These are phyloP conservation scores for Branchipolynoe longqiensis DNA, from an alignment of 2,888 invertebrate genomes.

Conservation along the genomic window DNA sequence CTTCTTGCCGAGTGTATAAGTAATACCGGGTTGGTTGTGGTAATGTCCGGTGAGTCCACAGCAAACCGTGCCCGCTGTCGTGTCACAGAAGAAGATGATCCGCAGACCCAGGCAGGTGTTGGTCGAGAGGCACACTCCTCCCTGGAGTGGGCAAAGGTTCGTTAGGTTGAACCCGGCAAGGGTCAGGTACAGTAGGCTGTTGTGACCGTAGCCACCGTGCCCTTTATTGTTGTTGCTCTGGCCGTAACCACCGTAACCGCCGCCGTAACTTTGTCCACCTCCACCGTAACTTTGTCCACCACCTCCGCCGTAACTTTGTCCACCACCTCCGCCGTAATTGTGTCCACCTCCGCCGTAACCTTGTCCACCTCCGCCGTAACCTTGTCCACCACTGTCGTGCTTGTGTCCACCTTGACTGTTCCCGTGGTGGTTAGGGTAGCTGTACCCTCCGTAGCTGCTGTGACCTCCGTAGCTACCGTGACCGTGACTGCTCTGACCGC, in stretches of 20 bases:
- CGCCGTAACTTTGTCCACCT: not conserved
- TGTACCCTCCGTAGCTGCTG: too few species aligned
- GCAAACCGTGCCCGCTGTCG: not conserved
- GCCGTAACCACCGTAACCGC: not conserved
- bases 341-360: not conserved
- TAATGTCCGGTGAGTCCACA: conserved; percentile 1
- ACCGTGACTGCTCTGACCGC: too few species aligned
- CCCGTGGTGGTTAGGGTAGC: too few species aligned
- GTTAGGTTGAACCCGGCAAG: not conserved
- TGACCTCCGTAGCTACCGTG: too few species aligned
- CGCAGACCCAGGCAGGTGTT: not conserved
- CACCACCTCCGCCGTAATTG: conserved; percentile 5
- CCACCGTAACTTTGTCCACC: not conserved
- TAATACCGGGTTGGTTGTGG: too few species aligned
- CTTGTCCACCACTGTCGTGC: not conserved
- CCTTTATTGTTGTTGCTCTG: not conserved
- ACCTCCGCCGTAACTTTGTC: not conserved
- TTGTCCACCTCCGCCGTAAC: not conserved
- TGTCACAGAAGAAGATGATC: conserved; percentile 11
- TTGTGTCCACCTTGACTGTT: too few species aligned
- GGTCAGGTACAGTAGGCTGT: not conserved
- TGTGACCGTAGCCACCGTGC: not conserved
- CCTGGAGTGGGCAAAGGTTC: not conserved
- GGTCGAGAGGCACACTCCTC: not conserved
- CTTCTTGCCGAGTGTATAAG: not conserved